Evolutionary conservation across 64 coral and sea anemone species (phyloP).

Genomic region (Pocillopora verrucosa): DNA sequence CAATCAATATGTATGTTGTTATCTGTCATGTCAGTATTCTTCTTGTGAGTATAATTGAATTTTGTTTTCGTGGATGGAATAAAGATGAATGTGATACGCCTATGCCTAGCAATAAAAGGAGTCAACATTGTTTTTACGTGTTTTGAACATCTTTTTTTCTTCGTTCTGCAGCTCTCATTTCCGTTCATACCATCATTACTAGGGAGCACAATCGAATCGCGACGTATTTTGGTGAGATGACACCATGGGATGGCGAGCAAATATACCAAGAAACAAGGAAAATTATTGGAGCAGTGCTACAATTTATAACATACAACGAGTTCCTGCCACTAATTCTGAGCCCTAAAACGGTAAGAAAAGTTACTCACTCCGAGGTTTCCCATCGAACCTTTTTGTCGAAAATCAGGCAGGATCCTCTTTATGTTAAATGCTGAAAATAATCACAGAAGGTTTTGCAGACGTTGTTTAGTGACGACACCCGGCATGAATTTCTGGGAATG

Average conservation of each 20-base stretch:
- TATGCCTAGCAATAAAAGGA: too few relatives aligned
- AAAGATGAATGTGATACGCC: too few relatives aligned
- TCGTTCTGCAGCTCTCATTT: slow-evolving; percentile 36
- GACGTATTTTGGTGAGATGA: slow-evolving; percentile 15
- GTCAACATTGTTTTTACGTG: not conserved
- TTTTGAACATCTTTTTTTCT: not conserved
- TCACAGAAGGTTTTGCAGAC: too few relatives aligned
- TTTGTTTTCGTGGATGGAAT: too few relatives aligned
- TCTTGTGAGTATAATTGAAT: too few relatives aligned
- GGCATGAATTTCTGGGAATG: not conserved
- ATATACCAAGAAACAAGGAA: slow-evolving; percentile 56
- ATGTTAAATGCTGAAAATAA: too few relatives aligned
- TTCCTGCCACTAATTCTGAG: slow-evolving; percentile 65
- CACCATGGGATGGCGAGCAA: not conserved
- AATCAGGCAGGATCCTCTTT: too few relatives aligned
- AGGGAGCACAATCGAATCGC: slow-evolving; percentile 68
- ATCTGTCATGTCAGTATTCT: too few relatives aligned
- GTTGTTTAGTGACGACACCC: too few relatives aligned
- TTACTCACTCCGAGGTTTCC: not conserved
- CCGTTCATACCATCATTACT: slow-evolving; percentile 51
- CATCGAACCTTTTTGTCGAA: too few relatives aligned
- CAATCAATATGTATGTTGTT: too few relatives aligned
- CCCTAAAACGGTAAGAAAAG: slow-evolving; percentile 16
- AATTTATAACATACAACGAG: slow-evolving; percentile 66
- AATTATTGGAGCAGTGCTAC: slow-evolving; percentile 60